phyloP scores from a whole-genome alignment of 2,113 vertebrate species.

The Hemiscyllium ocellatum region DNA sequence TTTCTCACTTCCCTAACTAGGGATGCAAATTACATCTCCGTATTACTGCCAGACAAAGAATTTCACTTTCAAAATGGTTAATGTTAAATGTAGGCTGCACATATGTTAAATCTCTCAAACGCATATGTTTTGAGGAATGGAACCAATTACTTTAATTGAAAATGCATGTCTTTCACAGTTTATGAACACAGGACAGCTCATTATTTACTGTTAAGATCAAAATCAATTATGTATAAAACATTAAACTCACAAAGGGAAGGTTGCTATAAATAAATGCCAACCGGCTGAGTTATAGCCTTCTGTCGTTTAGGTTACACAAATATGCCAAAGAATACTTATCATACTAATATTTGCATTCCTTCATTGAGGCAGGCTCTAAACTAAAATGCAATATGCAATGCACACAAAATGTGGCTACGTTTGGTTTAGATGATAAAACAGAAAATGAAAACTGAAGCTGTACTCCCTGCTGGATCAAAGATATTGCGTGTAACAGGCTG shows the following conservation, averaged over 20 bases:
- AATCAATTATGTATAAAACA: conserved; percentile 37
- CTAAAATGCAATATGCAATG: neutral
- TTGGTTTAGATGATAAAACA: neutral
- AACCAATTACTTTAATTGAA: conserved; percentile 38
- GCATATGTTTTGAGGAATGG: conserved; percentile 35
- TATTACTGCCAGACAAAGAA: neutral
- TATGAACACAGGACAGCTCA: conserved; percentile 35
- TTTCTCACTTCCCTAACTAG: neutral
- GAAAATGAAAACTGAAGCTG: neutral
- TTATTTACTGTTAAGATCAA: conserved; percentile 38
- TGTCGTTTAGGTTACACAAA: conserved; percentile 32
- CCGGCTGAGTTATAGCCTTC: conserved; percentile 21
- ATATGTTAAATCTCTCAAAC: conserved; percentile 31
- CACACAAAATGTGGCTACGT: conserved; percentile 1
- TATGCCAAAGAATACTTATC: conserved; percentile 27
- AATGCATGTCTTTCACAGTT: conserved; percentile 38
- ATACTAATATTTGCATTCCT: conserved; percentile 27
- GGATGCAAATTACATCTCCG: neutral
- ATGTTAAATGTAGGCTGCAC: neutral
- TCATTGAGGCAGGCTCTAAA: neutral
- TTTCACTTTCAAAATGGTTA: neutral
- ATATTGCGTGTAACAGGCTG: neutral
- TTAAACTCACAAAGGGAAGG: conserved; percentile 32
- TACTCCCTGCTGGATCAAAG: neutral
- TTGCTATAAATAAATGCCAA: conserved; percentile 25